Percentiles rank a stretch among this genome's conserved stretches.
Conservation (phyloP, 2,113 vertebrate genomes). For the Cyphomyrus discorhynchus region DNA sequence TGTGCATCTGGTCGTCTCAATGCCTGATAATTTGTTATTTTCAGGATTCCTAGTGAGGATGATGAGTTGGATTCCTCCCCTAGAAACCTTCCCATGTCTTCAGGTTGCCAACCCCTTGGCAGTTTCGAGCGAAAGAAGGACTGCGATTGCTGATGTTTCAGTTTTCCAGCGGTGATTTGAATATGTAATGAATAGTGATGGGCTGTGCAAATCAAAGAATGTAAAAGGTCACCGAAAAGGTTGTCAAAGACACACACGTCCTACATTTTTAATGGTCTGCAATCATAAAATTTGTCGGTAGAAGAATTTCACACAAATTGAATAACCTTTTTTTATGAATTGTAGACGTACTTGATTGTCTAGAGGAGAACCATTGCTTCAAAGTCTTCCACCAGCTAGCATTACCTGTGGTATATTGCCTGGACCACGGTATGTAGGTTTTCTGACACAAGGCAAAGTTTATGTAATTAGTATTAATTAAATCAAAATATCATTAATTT, state of each 20-base stretch:
- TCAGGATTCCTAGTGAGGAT: not conserved
- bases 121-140: not conserved
- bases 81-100: not conserved
- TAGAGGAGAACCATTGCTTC: not conserved
- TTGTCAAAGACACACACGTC: not conserved
- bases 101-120: not conserved
- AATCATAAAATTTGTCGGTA: not conserved
- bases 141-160: not conserved
- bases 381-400: not conserved
- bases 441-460: not conserved
- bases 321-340: slow-evolving; percentile 4
- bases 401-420: not conserved
- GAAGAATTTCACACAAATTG: not conserved
- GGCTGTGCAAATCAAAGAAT: slow-evolving; percentile 6
- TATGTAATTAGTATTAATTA: not conserved
- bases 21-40: not conserved
- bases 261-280: not conserved
- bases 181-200: not conserved
- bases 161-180: not conserved
- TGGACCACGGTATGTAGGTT: not conserved
- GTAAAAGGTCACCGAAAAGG: slow-evolving; percentile 1
- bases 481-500: not conserved
- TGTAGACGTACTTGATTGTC: not conserved
- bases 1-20: not conserved
- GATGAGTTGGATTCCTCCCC: not conserved